These are phyloP conservation scores for Ailurus styani DNA, from an alignment of 2,113 vertebrate species.

Conservation along the genomic window DNA sequence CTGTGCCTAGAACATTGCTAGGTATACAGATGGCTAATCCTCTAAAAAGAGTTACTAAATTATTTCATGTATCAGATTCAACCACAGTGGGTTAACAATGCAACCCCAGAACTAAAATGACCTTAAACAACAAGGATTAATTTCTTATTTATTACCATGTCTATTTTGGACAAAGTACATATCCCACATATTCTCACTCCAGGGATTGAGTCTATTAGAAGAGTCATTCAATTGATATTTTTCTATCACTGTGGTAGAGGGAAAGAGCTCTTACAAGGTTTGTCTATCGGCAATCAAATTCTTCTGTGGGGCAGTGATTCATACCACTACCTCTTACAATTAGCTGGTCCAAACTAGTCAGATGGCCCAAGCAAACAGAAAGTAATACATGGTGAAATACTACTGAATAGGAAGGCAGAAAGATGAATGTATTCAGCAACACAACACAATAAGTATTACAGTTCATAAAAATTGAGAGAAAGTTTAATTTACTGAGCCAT, in stretches of 20 bases:
- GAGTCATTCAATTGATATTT: not conserved
- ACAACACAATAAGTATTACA: not conserved
- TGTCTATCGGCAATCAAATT: not conserved
- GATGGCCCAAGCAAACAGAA: not conserved
- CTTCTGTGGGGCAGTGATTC: not conserved
- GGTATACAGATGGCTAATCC: not conserved
- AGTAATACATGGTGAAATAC: not conserved
- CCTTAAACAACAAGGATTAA: not conserved
- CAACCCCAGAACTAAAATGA: not conserved
- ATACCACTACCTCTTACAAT: not conserved
- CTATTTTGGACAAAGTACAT: not conserved
- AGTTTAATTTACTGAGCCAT: not conserved
- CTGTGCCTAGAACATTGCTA: not conserved
- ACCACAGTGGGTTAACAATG: not conserved
- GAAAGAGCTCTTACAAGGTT: not conserved
- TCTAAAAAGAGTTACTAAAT: not conserved
- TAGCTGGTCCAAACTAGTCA: not conserved
- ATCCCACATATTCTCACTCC: not conserved
- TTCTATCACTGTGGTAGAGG: not conserved
- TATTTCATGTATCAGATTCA: not conserved
- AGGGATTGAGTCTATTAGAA: not conserved
- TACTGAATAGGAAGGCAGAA: not conserved
- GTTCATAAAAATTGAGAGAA: not conserved
- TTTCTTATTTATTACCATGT: not conserved
- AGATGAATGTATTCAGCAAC: not conserved